Evolutionary conservation across 2,797 vertebrate genomes (phyloP), one percentile per base, ranked within the genome.

Genomic region (Scomberomorus guttatus): DNA sequence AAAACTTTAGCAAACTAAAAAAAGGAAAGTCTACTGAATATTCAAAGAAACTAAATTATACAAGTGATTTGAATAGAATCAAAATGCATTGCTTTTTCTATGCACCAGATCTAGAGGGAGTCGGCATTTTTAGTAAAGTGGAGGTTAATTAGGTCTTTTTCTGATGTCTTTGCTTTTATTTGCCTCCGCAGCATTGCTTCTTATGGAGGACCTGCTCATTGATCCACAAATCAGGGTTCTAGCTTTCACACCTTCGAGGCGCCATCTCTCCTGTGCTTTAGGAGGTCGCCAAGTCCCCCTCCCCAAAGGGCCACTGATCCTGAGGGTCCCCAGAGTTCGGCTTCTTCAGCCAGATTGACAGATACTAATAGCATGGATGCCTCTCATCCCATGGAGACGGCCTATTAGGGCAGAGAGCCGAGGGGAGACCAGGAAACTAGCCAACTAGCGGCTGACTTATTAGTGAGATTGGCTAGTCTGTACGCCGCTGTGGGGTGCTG

Each of bases 371-470:
- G 81, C 9, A 3, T 39, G 82, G 82, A 85, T 67, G 96, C 96
- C 95, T 96, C 95, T 95, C 95, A 91, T 96, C 95, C 96, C 95
- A 93, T 86, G 87, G 96, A 97, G 96, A 96, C 92, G 92, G 94
- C 96, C 96, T 96, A 96, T 97, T 96, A 97, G 96, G 95, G 96
- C 95, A 94, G 95, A 71, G 88, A 96, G 96, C 95, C 94, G 95
- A 96, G 94, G 93, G 96, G 95, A 96, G 96, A 96, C 91, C 95
- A 95, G 96, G 96, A 97, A 94, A 91, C 93, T 93, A 93, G 96
- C 96, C 97, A 97, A 97, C 95, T 95, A 96, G 96, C 93, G 90
- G 93, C 95, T 96, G 96, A 97, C 96, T 97, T 97, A 97, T 97
- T 97, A 97, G 96, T 86, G 82, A 94, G 77, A 76, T 76, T 95